Evolutionary conservation across 2,113 vertebrate genomes (phyloP), one percentile per base, ranked within the genome.

Genomic region (Saccopteryx leptura): DNA sequence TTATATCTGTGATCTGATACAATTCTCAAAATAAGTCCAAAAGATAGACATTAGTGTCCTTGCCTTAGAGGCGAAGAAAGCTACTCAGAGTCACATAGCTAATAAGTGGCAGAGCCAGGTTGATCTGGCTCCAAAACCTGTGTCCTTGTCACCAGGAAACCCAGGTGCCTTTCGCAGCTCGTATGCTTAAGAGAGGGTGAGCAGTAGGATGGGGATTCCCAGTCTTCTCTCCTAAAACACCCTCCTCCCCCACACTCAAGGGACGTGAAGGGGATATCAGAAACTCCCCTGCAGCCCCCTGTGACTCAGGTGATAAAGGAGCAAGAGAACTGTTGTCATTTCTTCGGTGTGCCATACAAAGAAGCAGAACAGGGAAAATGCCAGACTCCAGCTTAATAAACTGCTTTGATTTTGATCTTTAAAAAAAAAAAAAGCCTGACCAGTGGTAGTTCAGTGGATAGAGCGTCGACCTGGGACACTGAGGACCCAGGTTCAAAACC

Each of bases 1-100:
- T 54, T 79, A 54, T 4, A 63, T 54, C 74, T 15, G 18, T 65
- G 71, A 85, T 54, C 60, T 71, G 61, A 66, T 28, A 50, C 17
- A 78, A 91, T 69, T 76, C 76, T 93, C 76, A 89, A 87, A 83
- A 76, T 81, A 79, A 76, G 31, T 65, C 58, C 18, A 9, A 92
- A 74, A 90, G 58, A 33, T 6, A 54, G 46, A 84, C 24, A 69
- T 58, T 23, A 78, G 72, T 85, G 50, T 69, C 23, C 58, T 39
- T 72, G 46, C 18, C 63, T 91, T 28, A 63, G 50, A 63, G 50
- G 31, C 52, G 10, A 83, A 84, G 24, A 50, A 46, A 78, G 23
- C 52, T 52, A 58, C 58, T 52, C 46, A 66, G 17, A 28, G 28
- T 75, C 75, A 74, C 8, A 83, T 0, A 90, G 94, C 80, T 66